Percentiles rank a stretch among this genome's conserved stretches.
Evolutionary conservation across 2,797 vertebrate genomes (phyloP).

Genomic region (Sebastes nivosus): DNA sequence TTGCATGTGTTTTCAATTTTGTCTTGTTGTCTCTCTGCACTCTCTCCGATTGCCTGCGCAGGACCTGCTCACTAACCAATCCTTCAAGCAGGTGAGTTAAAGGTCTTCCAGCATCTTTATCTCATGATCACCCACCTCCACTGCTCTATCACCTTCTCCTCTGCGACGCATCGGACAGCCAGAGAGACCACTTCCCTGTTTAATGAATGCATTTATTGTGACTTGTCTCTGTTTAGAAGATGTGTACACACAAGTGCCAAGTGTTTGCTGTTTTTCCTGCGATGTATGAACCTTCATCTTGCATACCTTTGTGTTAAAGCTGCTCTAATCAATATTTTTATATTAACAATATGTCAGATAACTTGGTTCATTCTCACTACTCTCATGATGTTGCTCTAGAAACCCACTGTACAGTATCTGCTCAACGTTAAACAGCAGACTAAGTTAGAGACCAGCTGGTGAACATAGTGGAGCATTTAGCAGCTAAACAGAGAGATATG

Average conservation of each 20-base stretch:
- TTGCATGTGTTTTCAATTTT: slow-evolving; percentile 82
- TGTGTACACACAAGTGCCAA: neutral
- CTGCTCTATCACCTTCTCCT: slow-evolving; percentile 19
- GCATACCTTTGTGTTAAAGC: neutral
- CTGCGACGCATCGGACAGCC: slow-evolving; percentile 14
- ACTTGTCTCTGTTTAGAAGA: neutral
- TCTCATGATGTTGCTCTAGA: neutral
- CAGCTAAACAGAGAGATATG: neutral
- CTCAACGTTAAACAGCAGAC: too few species aligned
- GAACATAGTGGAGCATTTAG: neutral
- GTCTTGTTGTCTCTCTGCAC: slow-evolving; percentile 70
- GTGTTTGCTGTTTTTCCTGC: neutral
- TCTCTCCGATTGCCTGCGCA: slow-evolving; percentile 86
- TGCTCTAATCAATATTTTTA: neutral
- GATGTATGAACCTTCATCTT: neutral
- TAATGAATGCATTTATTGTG: neutral
- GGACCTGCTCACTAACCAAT: slow-evolving; percentile 97
- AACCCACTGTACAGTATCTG: neutral
- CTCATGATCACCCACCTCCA: slow-evolving; percentile 20
- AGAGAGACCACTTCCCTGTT: neutral
- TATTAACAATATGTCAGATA: neutral
- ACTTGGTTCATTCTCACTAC: too few species aligned
- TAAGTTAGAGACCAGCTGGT: neutral
- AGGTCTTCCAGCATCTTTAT: slow-evolving; percentile 28
- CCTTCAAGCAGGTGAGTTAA: slow-evolving; percentile 93